These are phyloP conservation scores for Lepidocyrtoides sp. DNA, from an alignment of 2,888 invertebrate genomes.

Conservation along the genomic window DNA sequence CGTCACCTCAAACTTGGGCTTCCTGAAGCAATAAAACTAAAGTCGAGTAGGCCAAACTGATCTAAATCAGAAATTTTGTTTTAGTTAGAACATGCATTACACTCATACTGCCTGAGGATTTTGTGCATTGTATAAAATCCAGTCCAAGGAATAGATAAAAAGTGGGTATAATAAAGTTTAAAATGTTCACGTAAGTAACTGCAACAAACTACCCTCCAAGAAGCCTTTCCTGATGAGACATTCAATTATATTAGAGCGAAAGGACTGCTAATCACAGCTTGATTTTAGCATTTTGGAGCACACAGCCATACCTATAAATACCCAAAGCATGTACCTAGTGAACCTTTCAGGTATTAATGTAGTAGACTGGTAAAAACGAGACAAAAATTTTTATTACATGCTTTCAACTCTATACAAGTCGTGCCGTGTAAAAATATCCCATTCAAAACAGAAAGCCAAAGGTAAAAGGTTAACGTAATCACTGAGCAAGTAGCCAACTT, in stretches of 20 bases:
- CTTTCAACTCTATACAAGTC: background rate
- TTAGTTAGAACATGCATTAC: background rate
- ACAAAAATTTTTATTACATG: constrained; percentile 15
- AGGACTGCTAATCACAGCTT: constrained; percentile 28
- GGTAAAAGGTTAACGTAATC: too few species aligned
- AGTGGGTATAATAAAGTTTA: constrained; percentile 64
- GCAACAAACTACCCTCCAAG: constrained; percentile 12
- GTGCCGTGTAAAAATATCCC: too few species aligned
- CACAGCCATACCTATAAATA: background rate
- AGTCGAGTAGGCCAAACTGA: background rate
- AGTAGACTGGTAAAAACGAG: background rate
- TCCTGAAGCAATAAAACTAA: constrained; percentile 74
- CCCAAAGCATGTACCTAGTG: background rate
- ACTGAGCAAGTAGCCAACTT: background rate
- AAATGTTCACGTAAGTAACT: constrained; percentile 19
- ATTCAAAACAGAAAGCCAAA: too few species aligned
- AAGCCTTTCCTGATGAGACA: background rate
- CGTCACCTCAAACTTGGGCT: constrained; percentile 59
- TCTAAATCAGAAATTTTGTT: constrained; percentile 35
- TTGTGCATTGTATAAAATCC: background rate
- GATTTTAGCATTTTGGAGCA: too few species aligned
- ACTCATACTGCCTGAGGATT: background rate
- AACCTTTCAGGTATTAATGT: constrained; percentile 19
- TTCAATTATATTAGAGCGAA: background rate
- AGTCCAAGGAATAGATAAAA: constrained; percentile 1